Conservation (phyloP, 2,113 vertebrate genomes). For the Agapornis roseicollis region DNA sequence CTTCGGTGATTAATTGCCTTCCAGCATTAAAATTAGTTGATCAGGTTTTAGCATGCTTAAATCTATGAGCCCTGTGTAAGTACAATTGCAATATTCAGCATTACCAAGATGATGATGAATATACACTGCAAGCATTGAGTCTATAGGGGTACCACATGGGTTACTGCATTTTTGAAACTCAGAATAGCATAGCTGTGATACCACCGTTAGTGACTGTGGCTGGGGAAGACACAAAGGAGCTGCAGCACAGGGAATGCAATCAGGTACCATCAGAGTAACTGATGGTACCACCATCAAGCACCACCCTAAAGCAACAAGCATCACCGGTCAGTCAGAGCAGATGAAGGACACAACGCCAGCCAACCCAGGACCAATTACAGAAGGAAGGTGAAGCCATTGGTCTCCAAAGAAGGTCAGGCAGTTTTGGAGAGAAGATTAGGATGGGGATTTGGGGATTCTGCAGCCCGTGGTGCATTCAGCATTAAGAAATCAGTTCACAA, state of each 20-base stretch:
- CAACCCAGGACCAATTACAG: neutral
- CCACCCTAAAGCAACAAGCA: neutral
- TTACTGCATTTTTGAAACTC: neutral
- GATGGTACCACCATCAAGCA: too few species aligned
- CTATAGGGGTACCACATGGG: neutral
- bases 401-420: neutral
- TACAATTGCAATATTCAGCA: accelerated
- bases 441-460: neutral
- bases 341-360: neutral
- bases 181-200: neutral
- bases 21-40: neutral
- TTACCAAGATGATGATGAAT: neutral
- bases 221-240: neutral
- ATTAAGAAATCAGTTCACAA: neutral
- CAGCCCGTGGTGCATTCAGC: neutral
- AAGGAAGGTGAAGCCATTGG: neutral
- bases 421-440: neutral
- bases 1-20: neutral
- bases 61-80: neutral
- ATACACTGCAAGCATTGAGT: neutral
- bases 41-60: neutral
- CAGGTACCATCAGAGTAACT: neutral
- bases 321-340: neutral
- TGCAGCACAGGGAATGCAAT: neutral
- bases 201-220: neutral